A percentile compares a stretch with the other conserved stretches of the same genome.
Conservation (phyloP, 2,113 vertebrate species). For the Siniperca knerii region DNA sequence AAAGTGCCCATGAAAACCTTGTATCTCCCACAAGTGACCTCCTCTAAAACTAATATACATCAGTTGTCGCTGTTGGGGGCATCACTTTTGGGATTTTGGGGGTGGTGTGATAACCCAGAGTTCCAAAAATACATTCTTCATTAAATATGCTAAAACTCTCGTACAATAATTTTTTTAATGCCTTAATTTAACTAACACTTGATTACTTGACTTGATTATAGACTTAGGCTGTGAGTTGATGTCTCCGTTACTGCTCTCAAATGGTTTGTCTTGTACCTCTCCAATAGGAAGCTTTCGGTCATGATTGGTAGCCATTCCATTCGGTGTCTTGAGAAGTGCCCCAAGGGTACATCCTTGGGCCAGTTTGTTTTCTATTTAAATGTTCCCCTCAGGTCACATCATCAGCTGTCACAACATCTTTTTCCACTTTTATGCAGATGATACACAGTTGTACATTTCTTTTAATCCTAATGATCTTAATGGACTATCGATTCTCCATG, state of each 20-base stretch:
- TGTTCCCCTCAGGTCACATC: background rate
- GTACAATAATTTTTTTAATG: background rate
- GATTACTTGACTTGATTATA: background rate
- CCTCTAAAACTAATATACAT: background rate
- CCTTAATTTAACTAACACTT: background rate
- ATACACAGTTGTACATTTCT: background rate
- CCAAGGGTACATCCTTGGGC: too few relatives aligned
- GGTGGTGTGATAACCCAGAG: background rate
- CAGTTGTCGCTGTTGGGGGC: background rate
- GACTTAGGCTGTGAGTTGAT: background rate
- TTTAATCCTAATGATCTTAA: too few relatives aligned
- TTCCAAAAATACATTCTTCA: background rate
- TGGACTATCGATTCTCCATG: too few relatives aligned
- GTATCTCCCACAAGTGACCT: slow-evolving; percentile 18
- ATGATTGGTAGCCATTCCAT: too few relatives aligned
- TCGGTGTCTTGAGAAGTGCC: background rate
- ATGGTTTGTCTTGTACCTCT: background rate
- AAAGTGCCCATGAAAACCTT: slow-evolving; percentile 41
- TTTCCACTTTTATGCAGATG: background rate
- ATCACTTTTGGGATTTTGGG: background rate
- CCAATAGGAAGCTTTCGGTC: background rate
- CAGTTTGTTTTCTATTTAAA: background rate
- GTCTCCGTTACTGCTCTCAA: background rate
- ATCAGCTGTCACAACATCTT: too few relatives aligned
- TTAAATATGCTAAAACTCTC: background rate